Evolutionary conservation across 2,888 invertebrate species (phyloP).

Genomic region (Drosophila multiciliata): DNA sequence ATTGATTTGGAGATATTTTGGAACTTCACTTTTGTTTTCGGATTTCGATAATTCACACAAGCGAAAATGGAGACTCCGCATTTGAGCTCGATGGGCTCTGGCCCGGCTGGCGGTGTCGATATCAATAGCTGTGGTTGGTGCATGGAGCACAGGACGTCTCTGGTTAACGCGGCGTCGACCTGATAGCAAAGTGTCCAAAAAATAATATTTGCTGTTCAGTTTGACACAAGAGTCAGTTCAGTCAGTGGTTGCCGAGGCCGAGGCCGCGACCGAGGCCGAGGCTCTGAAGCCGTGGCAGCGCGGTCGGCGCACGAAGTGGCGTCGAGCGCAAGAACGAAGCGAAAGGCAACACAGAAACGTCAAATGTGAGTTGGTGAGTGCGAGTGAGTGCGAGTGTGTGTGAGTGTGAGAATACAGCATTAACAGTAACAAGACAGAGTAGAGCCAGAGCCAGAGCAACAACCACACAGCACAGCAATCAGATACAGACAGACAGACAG

Average conservation of each 20-base stretch:
- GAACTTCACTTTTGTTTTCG: background rate
- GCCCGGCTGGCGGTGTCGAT: constrained; percentile 64
- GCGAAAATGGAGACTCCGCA: constrained; percentile 45
- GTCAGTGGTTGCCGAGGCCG: constrained; percentile 61
- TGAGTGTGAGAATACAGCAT: constrained; percentile 53
- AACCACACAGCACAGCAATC: constrained; percentile 47
- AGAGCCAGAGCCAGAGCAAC: constrained; percentile 8
- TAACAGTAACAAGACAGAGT: constrained; percentile 24
- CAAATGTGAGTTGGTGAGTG: constrained; percentile 2
- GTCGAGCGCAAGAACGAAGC: constrained; percentile 59
- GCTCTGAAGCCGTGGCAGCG: constrained; percentile 34
- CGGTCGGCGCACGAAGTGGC: constrained; percentile 38
- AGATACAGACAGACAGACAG: constrained; percentile 42
- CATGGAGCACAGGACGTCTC: constrained; percentile 81
- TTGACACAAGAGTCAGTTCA: constrained; percentile 67
- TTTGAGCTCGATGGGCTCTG: constrained; percentile 18
- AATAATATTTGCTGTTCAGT: constrained; percentile 82
- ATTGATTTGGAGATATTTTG: constrained; percentile 54
- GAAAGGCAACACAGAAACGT: constrained; percentile 44
- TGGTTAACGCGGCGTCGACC: constrained; percentile 76
- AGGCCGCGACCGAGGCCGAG: constrained; percentile 36
- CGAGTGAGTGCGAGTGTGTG: constrained; percentile 4
- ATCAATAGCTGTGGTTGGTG: constrained; percentile 78
- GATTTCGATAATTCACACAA: constrained; percentile 53
- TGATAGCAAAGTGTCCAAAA: constrained; percentile 85